Evolutionary conservation across 2,888 invertebrate species (phyloP), one percentile per base, ranked within the genome.

Genomic region (Dicyrtoma fusca): DNA sequence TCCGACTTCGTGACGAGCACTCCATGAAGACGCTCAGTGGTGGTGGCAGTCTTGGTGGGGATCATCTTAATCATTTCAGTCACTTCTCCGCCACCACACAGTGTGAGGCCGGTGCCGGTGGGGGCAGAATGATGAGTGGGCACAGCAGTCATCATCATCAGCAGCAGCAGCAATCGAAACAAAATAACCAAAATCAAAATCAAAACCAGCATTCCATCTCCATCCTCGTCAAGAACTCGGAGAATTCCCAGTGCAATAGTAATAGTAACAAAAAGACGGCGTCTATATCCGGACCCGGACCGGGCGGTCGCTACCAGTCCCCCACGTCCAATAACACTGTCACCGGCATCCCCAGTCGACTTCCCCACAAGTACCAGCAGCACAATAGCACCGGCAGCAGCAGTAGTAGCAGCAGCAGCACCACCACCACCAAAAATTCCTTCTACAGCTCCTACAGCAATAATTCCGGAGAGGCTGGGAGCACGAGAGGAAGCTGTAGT

Each of bases 1-100:
- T 83, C 81, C 82, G 82, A 75, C 79, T 81, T 66, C 80, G 81
- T 73, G 82, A 81, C 19, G 83, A 83, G 68, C 83, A 68, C 47
- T 26, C 57, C 14, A 82, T 74, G 74, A 34, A 45, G 57, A 47
- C 11, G n/a, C 47, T 3, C 5, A 4, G 5, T n/a, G 34, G 51
- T 23, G 14, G 44, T 44, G 11, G 45, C 23, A 4, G 17, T n/a
- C 14, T 45, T 14, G 14, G 23, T 6, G 45, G 55, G 21, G 44
- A 14, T 5, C 45, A 65, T 53, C 51, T 49, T 17, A 53, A 34
- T 53, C 51, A 49, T 14, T 25, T 42, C 61, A 42, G 42, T 17
- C 49, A 17, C 49, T 19, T 6, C 49, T 23, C 51, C 4, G 5
- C 26, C n/a, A 13, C 19, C 42, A 10, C 17, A 21, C 53, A 34